Evolutionary conservation across 2,113 vertebrate species (phyloP), one percentile per base, ranked within the genome.

Genomic region (Cranoglanis bouderius): DNA sequence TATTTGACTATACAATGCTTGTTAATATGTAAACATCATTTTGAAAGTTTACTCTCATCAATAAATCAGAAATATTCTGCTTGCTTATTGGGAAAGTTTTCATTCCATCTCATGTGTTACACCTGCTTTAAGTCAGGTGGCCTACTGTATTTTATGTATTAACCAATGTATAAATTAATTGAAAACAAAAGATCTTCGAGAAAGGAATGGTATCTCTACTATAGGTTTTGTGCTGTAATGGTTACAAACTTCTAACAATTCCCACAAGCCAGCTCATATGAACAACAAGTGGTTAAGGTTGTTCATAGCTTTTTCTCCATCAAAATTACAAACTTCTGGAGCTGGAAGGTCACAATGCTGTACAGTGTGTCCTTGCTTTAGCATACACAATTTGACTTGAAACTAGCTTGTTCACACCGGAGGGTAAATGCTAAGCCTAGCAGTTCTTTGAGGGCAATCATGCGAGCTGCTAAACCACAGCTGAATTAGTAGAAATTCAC

Each of bases 381-480:
- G 7, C 57, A 18, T 40, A 55, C 12, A 38, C n/a, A 4, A 49
- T 65, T 84, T 84, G n/a, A 16, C 40, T 70, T 10, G 26, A 40
- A 40, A 55, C 67, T 35, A 35, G 83, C 43, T 85, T 70, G 84
- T 55, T 59, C 10, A 82, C 18, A 82, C 32, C 16, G 12, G 35
- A 43, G 82, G 38, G 14, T 61, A 85, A 85, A 86, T 43, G 70
- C 72, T 77, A 59, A 84, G 82, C 38, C 13, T 46, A 85, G 83
- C 61, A 85, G 14, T 67, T 49, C 61, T 85, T n/a, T 12, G 40
- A 85, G 61, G 40, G 61, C 49, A 67, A 46, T 55, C 61, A n/a
- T 85, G 40, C 75, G 35, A 86, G 35, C 18, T 46, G 5, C 55
- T 9, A 40, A 70, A 59, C 5, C 53, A 75, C 21, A 65, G 49